Evolutionary conservation across 2,113 vertebrate species (phyloP), one percentile per base, ranked within the genome.

Genomic region (Pluvianellus socialis): DNA sequence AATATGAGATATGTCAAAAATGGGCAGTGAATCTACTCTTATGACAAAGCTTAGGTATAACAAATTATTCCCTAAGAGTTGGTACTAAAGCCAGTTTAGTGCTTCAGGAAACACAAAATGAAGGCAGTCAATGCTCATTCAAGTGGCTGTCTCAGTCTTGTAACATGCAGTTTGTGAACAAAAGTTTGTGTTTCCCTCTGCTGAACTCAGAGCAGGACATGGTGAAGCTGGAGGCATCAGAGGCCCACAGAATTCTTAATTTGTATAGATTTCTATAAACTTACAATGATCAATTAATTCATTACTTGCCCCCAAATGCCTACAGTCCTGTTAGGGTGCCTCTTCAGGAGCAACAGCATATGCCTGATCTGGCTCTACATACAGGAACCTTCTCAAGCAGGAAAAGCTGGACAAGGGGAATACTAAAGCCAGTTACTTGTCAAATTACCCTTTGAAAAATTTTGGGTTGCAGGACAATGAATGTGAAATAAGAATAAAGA

Each of bases 71-170:
- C 33, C 7, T 30, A 76, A 75, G 33, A 73, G 30, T 1, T 55
- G 30, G 27, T 65, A 79, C 53, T 87, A 72, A 86, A 85, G 35
- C 10, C 71, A 66, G 55, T 47, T 90, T 62, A 83, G 55, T 92
- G 50, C 24, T 71, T 42, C 47, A 90, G 68, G 91, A 92, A 87
- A 90, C 52, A 90, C 56, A 94, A 85, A 94, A 70, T 87, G 38
- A 89, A 87, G 80, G 33, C 55, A 75, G 62, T 74, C 86, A 47
- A 3, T 88, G 90, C 26, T 94, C 47, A 58, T 92, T 71, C 63
- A 92, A 88, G 61, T 80, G 59, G 35, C 76, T 96, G 59, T 74
- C 63, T 92, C 63, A 44, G 59, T 21, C 55, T 50, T 62, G 20
- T 45, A 86, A 58, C 49, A 17, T 9, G 28, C 26, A 86, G 58